A percentile compares a stretch with the other conserved stretches of the same genome.
Evolutionary conservation across 2,888 invertebrate genomes (phyloP).

Genomic region (Aphrophora alni): DNA sequence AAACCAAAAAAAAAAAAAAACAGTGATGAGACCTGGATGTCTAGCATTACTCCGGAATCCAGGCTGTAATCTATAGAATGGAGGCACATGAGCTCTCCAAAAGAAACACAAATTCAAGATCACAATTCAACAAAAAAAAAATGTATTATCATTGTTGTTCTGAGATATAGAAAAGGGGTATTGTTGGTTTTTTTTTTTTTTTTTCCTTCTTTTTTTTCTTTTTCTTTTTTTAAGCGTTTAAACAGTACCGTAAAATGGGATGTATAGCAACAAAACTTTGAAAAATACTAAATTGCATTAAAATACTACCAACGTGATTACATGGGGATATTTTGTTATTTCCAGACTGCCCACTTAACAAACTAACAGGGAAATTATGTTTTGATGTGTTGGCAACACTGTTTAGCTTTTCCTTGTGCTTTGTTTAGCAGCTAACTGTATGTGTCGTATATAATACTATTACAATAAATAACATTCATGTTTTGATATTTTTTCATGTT

Average conservation of each 20-base stretch:
- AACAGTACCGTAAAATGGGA: background rate
- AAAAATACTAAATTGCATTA: slow-evolving; percentile 9
- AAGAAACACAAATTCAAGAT: too few species aligned
- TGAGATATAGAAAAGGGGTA: too few species aligned
- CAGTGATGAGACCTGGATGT: too few species aligned
- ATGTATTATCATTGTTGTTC: too few species aligned
- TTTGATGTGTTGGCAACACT: slow-evolving; percentile 3
- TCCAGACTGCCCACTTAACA: slow-evolving; percentile 1
- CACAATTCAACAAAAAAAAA: too few species aligned
- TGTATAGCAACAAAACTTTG: background rate
- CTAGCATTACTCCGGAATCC: too few species aligned
- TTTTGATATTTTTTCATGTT: slow-evolving; percentile 6
- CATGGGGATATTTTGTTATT: slow-evolving; percentile 25
- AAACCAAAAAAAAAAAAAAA: too few species aligned
- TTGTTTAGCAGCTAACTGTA: slow-evolving; percentile 3
- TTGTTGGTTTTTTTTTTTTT: too few species aligned
- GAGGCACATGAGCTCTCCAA: too few species aligned
- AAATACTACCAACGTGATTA: background rate
- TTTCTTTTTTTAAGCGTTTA: too few species aligned
- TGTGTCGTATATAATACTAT: slow-evolving; percentile 19
- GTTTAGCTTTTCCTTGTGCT: background rate
- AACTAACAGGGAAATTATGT: slow-evolving; percentile 16
- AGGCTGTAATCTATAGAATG: too few species aligned
- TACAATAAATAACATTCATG: background rate
- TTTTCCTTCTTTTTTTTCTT: too few species aligned